Evolutionary conservation across 2,888 invertebrate genomes (phyloP).

Genomic region (Bhutanitis thaidina): DNA sequence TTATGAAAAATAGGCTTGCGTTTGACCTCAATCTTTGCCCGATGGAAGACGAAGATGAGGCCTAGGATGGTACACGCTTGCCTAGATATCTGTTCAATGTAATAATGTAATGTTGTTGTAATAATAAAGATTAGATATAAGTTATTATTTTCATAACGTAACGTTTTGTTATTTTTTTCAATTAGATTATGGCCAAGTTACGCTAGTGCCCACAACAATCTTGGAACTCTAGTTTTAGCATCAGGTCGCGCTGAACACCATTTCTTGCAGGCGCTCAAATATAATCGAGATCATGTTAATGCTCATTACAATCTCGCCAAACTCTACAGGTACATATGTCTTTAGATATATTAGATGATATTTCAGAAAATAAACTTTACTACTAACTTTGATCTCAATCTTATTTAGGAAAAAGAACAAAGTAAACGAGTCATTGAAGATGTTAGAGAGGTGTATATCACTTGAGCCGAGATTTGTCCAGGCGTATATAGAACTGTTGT

Average conservation of each 20-base stretch:
- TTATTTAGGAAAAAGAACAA: constrained; percentile 82
- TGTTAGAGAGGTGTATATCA: constrained; percentile 84
- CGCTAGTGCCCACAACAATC: constrained; percentile 92
- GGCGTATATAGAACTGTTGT: constrained; percentile 84
- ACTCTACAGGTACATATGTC: constrained; percentile 83
- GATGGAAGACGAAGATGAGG: no score
- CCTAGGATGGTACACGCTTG: no score
- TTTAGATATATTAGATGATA: no score
- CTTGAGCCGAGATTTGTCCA: constrained; percentile 85
- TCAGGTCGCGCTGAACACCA: constrained; percentile 86
- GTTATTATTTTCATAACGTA: no score
- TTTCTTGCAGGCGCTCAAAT: constrained; percentile 86
- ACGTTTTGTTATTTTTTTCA: no score
- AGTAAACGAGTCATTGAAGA: constrained; percentile 81
- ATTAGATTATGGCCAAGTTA: constrained; percentile 90
- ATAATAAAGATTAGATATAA: no score
- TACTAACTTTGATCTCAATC: constrained; percentile 1
- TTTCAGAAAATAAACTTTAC: not conserved
- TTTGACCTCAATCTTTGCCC: no score
- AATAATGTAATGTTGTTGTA: no score
- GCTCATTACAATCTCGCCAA: constrained; percentile 92
- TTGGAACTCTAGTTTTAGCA: constrained; percentile 87
- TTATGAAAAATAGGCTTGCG: no score
- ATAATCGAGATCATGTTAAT: constrained; percentile 88
- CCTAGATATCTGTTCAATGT: no score